phyloP scores from a whole-genome alignment of 2,888 invertebrate genomes.

The Agelastica alni region DNA sequence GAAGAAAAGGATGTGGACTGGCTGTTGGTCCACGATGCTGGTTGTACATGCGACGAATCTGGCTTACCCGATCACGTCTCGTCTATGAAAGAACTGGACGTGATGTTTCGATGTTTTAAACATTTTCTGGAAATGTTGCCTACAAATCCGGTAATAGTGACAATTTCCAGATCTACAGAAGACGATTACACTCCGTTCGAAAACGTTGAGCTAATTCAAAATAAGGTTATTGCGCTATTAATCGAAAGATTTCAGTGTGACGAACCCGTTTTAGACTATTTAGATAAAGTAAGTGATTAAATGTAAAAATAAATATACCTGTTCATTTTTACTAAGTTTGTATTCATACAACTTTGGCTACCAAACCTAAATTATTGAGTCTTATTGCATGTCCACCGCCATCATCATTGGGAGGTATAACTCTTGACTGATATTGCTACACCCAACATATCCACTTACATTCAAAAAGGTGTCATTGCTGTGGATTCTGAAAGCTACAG shows the following conservation, averaged over 20 bases:
- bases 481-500: no score
- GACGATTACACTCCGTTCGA: slow-evolving; percentile 89
- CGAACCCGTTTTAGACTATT: slow-evolving; percentile 60
- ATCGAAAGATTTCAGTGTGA: slow-evolving; percentile 60
- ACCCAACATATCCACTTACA: no score
- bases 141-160: slow-evolving; percentile 70
- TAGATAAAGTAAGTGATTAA: slow-evolving; percentile 36
- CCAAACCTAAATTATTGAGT: no score
- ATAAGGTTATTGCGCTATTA: slow-evolving; percentile 65
- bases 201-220: slow-evolving; percentile 81
- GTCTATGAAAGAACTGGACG: slow-evolving; percentile 67
- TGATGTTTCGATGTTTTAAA: slow-evolving; percentile 65
- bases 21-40: slow-evolving; percentile 81
- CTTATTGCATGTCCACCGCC: no score
- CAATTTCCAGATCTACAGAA: slow-evolving; percentile 81
- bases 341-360: neutral
- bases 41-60: slow-evolving; percentile 85
- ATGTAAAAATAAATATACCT: slow-evolving; percentile 1
- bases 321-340: neutral
- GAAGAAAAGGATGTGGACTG: slow-evolving; percentile 73
- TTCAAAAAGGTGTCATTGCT: no score
- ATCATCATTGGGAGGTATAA: no score
- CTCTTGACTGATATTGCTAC: no score
- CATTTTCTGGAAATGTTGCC: slow-evolving; percentile 65
- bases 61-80: slow-evolving; percentile 86